These are phyloP conservation scores for Pecten maximus DNA, from an alignment of 2,888 invertebrate species.

Conservation along the genomic window DNA sequence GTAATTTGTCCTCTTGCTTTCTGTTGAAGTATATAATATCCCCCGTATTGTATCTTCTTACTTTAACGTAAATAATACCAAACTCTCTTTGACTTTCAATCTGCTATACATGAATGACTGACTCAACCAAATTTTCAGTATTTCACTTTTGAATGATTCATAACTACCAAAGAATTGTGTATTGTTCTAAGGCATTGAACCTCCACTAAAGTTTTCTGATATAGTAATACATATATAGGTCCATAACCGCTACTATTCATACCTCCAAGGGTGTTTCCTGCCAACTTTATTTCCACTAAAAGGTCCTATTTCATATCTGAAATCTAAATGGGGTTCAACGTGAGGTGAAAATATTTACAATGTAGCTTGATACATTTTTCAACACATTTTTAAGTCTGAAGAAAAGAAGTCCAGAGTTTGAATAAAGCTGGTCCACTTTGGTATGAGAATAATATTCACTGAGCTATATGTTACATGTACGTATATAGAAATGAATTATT, in stretches of 20 bases:
- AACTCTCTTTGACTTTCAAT: too few relatives aligned
- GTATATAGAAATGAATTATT: slow-evolving; percentile 6
- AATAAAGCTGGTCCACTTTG: neutral
- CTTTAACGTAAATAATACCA: neutral
- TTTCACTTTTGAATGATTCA: neutral
- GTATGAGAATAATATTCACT: neutral
- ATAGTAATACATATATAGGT: neutral
- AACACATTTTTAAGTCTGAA: neutral
- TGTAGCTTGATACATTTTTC: neutral
- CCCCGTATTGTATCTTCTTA: neutral
- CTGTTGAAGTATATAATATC: neutral
- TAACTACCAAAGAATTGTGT: neutral
- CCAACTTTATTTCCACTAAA: neutral
- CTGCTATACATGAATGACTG: neutral
- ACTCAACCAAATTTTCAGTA: neutral
- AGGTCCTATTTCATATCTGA: neutral
- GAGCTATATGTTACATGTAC: neutral
- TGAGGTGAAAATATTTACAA: slow-evolving; percentile 26
- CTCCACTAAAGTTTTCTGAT: neutral
- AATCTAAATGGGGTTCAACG: slow-evolving; percentile 16
- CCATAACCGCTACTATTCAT: neutral
- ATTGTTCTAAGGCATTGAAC: neutral
- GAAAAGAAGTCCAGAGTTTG: neutral
- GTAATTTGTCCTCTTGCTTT: neutral
- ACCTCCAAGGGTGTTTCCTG: neutral